These are phyloP conservation scores for Flabesymbios commensalis DNA, from an alignment of 2,888 invertebrate genomes.

Conservation along the genomic window DNA sequence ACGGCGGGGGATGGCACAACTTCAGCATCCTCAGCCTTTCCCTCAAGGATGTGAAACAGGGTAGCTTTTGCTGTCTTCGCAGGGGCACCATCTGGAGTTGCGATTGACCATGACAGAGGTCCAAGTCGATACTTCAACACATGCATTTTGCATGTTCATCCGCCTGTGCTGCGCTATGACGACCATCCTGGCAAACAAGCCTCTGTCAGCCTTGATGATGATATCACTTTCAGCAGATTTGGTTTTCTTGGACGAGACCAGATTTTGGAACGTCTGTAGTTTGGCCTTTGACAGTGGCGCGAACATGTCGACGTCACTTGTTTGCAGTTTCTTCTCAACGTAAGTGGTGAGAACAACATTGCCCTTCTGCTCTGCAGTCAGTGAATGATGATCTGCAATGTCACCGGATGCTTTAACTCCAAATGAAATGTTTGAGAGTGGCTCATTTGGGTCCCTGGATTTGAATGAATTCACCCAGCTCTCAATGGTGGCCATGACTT, in stretches of 20 bases:
- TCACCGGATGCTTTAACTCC: neutral
- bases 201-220: constrained; percentile 14
- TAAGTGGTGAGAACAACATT: neutral
- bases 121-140: constrained; percentile 15
- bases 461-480: neutral
- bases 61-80: constrained; percentile 21
- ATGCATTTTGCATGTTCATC: constrained; percentile 13
- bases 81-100: constrained; percentile 18
- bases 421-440: neutral
- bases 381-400: neutral
- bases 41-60: constrained; percentile 7
- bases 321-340: neutral
- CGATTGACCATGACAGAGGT: constrained; percentile 21
- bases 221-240: neutral
- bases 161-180: constrained; percentile 11
- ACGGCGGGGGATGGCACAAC: neutral
- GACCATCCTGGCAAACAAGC: constrained; percentile 17
- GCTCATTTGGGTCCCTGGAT: neutral
- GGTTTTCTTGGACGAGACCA: neutral
- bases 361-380: neutral
- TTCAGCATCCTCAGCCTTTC: constrained; percentile 14
- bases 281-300: neutral
- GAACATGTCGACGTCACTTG: neutral
- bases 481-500: neutral
- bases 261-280: neutral